These are phyloP conservation scores for Leucoraja erinaceus DNA, from an alignment of 2,113 vertebrate species.

Conservation along the genomic window DNA sequence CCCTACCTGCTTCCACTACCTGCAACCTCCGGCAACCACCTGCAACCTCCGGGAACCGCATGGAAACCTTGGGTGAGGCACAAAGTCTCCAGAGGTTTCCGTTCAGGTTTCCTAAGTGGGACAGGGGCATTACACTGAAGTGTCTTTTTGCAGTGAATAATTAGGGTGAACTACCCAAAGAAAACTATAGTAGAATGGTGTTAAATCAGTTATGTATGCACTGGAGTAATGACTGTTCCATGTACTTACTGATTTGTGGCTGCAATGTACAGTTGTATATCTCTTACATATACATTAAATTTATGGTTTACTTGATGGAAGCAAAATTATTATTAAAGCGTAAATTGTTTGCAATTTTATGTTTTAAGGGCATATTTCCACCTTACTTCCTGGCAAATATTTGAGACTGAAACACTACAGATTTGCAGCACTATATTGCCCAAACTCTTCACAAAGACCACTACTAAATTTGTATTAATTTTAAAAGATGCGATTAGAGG, in stretches of 20 bases:
- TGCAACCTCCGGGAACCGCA: too few species aligned
- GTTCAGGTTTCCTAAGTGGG: too few species aligned
- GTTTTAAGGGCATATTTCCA: background rate
- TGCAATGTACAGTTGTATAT: constrained; percentile 83
- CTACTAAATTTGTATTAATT: background rate
- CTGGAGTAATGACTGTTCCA: constrained; percentile 72
- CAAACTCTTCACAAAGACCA: background rate
- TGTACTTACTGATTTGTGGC: constrained; percentile 79
- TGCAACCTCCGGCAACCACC: too few species aligned
- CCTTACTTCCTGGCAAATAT: background rate
- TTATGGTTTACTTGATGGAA: background rate
- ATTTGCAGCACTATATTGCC: background rate
- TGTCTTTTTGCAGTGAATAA: background rate
- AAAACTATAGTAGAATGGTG: constrained; percentile 66
- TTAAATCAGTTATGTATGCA: constrained; percentile 71
- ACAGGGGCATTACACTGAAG: background rate
- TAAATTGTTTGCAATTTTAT: background rate
- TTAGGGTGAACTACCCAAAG: constrained; percentile 73
- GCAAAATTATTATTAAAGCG: background rate
- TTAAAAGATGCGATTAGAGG: background rate
- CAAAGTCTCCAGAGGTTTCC: too few species aligned
- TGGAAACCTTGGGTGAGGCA: too few species aligned
- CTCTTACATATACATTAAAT: constrained; percentile 63
- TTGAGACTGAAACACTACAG: background rate
- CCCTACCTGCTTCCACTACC: too few species aligned